Percentiles rank a stretch among this genome's conserved stretches.
phyloP scores from a whole-genome alignment of 2,797 vertebrate genomes.

The Avahi laniger region DNA sequence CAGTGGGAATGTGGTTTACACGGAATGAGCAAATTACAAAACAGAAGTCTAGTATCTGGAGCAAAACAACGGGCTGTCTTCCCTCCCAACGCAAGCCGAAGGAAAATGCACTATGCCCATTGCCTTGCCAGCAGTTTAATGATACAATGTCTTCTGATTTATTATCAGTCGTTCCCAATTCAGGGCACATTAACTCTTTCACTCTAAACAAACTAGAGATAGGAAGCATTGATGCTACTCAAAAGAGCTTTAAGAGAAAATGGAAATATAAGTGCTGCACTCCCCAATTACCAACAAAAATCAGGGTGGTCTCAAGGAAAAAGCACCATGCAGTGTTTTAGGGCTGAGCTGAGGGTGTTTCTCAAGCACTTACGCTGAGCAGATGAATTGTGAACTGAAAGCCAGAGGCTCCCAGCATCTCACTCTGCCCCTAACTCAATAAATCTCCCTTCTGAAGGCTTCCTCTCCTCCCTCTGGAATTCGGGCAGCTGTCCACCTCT shows the following conservation, averaged over 20 bases:
- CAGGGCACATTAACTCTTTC: neutral
- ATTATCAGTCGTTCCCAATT: neutral
- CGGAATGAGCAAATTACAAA: neutral
- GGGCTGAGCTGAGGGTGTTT: neutral
- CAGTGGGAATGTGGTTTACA: neutral
- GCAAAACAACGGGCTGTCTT: neutral
- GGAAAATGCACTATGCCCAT: accelerated
- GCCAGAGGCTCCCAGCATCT: neutral
- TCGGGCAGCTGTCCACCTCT: accelerated
- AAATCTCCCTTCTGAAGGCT: neutral
- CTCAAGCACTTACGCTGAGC: neutral
- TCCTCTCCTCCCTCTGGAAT: neutral
- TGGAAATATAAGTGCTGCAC: neutral
- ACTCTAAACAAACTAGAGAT: neutral
- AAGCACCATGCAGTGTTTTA: accelerated
- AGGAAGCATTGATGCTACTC: no score
- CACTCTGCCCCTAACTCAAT: neutral
- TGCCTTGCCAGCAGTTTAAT: accelerated
- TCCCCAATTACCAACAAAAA: neutral
- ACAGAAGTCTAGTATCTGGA: neutral
- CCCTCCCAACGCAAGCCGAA: neutral
- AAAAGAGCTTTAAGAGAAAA: neutral
- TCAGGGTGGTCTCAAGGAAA: neutral
- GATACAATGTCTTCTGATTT: accelerated
- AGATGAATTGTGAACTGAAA: neutral